Base-by-base conservation (phyloP, 1,140 invertebrate genomes). In the Latrodectus geometricus region DNA sequence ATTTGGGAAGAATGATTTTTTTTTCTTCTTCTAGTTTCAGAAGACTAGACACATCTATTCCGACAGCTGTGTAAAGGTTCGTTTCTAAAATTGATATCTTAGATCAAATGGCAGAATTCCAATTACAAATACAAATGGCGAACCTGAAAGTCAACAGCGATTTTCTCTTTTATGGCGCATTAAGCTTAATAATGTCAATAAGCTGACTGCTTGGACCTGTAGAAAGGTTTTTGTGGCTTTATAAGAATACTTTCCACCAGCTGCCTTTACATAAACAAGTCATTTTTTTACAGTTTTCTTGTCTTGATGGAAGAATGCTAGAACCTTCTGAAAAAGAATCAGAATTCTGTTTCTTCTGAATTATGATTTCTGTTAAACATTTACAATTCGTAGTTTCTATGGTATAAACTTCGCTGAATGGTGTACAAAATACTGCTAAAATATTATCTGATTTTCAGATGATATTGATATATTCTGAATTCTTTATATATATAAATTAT, bases 151-250 rank as follows among this genome's bases (percentile, higher is more conserved):
- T 76, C 82, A 84, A 84, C 65, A 76, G 49, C 49, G 61, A 84
- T 76, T 68, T 75, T 17, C 15, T 52, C 20, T 84, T 75, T 76
- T 84, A 84, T 84, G 75, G 82, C 48, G 56, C 82, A 84, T 84
- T 84, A 76, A 65, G 61, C 61, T 21, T 76, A 84, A 84, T 84
- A 84, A 84, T 75, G 65, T 75, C 82, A 84, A 84, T 76, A 84
- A 49, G 21, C 52, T 52, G 72, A 21, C 49, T 23, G 35, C n/a
- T 50, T 23, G n/a, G 75, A 77, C 61, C 66, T 81, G 79, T n/a
- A 81, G 79, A 81, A 81, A 81, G 61, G 61, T 68, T 35, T 35
- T 65, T 80, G 15, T 15, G 61, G 69, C 49, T 81, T 74, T 35
- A 5, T 73, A 49, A 56, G 70, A 74, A 73, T 48, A 56, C 70